These are phyloP conservation scores for Atta texana DNA, from an alignment of 1,140 invertebrate genomes.

Conservation along the genomic window DNA sequence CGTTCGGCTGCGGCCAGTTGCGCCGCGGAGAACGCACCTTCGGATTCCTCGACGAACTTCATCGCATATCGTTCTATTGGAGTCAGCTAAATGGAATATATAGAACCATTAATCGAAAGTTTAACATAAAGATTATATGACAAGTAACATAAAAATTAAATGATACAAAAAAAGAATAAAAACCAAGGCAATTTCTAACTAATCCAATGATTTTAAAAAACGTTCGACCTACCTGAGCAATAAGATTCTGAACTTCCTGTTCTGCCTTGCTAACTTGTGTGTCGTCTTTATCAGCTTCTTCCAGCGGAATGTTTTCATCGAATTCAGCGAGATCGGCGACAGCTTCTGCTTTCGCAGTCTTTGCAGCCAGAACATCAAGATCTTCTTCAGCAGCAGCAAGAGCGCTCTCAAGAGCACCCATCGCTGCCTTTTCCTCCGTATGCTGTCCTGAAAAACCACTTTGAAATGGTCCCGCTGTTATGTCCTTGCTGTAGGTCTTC, in stretches of 20 bases:
- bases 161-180: conserved; percentile 15
- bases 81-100: conserved; percentile 89
- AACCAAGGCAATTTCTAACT: not conserved
- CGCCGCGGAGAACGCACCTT: conserved; percentile 94
- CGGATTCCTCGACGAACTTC: conserved; percentile 94
- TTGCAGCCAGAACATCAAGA: conserved; percentile 96
- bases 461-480: conserved; percentile 31
- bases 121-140: not conserved
- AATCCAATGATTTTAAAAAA: conserved; percentile 20
- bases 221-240: conserved; percentile 90
- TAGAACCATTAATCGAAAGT: not conserved
- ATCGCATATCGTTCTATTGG: conserved; percentile 98
- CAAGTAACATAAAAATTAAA: not conserved
- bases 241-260: conserved; percentile 92
- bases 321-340: conserved; percentile 98
- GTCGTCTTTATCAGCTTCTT: conserved; percentile 89
- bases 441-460: conserved; percentile 64
- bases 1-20: conserved; percentile 95
- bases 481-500: conserved; percentile 78
- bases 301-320: conserved; percentile 98
- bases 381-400: conserved; percentile 97
- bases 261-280: conserved; percentile 93
- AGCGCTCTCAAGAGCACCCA: conserved; percentile 92
- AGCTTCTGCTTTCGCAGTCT: conserved; percentile 96
- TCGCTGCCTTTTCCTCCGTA: conserved; percentile 87